A percentile compares a stretch with the other conserved stretches of the same genome.
Conservation (phyloP, 2,797 vertebrate genomes). For the Acrocephalus scirpaceus region DNA sequence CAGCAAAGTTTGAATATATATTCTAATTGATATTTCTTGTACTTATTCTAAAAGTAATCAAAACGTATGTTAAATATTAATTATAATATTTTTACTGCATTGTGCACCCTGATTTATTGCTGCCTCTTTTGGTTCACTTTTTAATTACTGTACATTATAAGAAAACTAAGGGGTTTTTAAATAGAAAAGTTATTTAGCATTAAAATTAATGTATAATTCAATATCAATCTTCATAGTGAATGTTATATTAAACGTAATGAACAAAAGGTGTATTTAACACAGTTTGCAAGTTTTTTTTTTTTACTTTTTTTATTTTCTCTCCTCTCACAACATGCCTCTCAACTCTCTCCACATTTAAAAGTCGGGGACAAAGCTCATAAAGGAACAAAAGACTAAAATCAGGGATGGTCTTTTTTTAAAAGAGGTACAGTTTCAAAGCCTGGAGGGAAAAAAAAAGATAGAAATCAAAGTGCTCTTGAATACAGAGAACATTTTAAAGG, state of each 20-base stretch:
- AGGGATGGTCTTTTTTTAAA: slow-evolving; percentile 83
- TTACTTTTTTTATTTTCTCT: slow-evolving; percentile 73
- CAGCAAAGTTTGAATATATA: slow-evolving; percentile 82
- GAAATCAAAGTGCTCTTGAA: slow-evolving; percentile 85
- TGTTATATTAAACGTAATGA: slow-evolving; percentile 84
- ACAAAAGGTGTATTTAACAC: slow-evolving; percentile 84
- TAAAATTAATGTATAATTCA: slow-evolving; percentile 81
- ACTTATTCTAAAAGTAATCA: slow-evolving; percentile 82
- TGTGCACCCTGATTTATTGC: slow-evolving; percentile 82
- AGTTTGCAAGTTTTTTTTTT: slow-evolving; percentile 76
- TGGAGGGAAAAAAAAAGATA: slow-evolving; percentile 76
- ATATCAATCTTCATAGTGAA: slow-evolving; percentile 73
- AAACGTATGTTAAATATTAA: slow-evolving; percentile 85
- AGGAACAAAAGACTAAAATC: slow-evolving; percentile 84
- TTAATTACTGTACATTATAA: slow-evolving; percentile 81
- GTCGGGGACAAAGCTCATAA: slow-evolving; percentile 83
- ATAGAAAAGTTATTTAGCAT: slow-evolving; percentile 78
- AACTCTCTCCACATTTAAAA: slow-evolving; percentile 79
- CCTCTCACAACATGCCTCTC: slow-evolving; percentile 80
- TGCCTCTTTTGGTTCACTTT: slow-evolving; percentile 79
- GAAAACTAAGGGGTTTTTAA: slow-evolving; percentile 78
- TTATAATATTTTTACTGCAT: slow-evolving; percentile 82
- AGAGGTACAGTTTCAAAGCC: slow-evolving; percentile 83
- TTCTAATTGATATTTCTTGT: slow-evolving; percentile 85
- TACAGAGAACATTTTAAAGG: slow-evolving; percentile 85